A percentile compares a stretch with the other conserved stretches of the same genome.
phyloP scores from a whole-genome alignment of 2,113 vertebrate species.

The Aramus guarauna region DNA sequence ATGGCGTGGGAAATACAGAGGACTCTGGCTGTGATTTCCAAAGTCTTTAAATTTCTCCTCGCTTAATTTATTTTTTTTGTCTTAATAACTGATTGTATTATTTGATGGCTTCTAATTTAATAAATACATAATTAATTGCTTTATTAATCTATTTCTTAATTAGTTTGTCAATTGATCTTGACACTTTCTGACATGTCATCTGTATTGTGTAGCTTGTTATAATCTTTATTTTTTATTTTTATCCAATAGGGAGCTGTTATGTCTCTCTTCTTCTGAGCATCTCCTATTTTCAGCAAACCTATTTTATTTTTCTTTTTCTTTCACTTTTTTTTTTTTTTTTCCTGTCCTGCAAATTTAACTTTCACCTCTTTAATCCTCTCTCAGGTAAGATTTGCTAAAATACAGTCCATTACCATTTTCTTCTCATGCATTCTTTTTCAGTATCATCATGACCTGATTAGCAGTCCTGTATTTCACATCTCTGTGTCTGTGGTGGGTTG shows the following conservation, averaged over 20 bases:
- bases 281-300: neutral
- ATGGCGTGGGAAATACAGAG: neutral
- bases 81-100: neutral
- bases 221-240: neutral
- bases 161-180: neutral
- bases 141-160: neutral
- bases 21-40: neutral
- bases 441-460: neutral
- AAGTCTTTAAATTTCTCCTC: neutral
- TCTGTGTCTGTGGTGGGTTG: neutral
- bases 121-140: neutral
- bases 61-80: neutral
- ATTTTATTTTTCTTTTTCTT: neutral
- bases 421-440: neutral
- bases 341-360: neutral
- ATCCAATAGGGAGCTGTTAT: neutral
- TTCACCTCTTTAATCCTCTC: neutral
- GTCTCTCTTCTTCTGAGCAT: neutral
- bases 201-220: neutral
- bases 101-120: neutral
- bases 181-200: neutral
- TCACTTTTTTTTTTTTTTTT: neutral
- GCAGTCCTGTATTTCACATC: neutral
- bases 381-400: neutral
- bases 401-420: neutral